Evolutionary conservation across 2,888 invertebrate species (phyloP), one percentile per base, ranked within the genome.

Genomic region (Mycalesis mineus): DNA sequence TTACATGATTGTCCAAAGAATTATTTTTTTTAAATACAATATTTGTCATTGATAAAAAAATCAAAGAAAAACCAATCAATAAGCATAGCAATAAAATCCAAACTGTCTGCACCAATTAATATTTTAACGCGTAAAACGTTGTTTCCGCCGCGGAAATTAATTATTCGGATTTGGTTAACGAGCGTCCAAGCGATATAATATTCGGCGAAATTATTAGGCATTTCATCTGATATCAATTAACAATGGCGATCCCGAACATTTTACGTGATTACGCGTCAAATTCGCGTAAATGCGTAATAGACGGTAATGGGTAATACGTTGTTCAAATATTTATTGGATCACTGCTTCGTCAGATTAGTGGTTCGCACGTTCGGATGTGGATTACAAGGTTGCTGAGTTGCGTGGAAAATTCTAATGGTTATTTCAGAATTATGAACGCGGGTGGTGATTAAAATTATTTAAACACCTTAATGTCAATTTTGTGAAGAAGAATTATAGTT

Each of bases 161-260:
- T 78, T 75, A 75, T 69, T 69, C 69, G 70, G 71, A 77, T 78
- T 79, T 74, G 71, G 72, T 73, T 77, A 80, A 79, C 77, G 76
- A 68, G 64, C 63, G 60, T 54, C 49, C 60, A 50, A 55, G 52
- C 60, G 57, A 61, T 62, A 62, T 66, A 53, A 63, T 60, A 61
- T 58, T 60, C 58, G 52, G 59, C 53, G 59, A 63, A 66, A 68
- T 70, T 77, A 77, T 78, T 79, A 77, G 74, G 69, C 70, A 58
- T 73, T 68, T 73, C 75, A 69, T 75, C 69, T 69, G 70, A 67
- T 77, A 81, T 78, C 77, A 79, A 82, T 80, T 79, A 78, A 75
- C 76, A 73, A 72, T 58, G 57, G 45, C 55, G 72, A 73, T 73
- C 69, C 66, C 13, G 7, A 73, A 78, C 74, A 80, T 77, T 78